Evolutionary conservation across 2,113 vertebrate genomes (phyloP).

Genomic region (Tenrec ecaudatus): DNA sequence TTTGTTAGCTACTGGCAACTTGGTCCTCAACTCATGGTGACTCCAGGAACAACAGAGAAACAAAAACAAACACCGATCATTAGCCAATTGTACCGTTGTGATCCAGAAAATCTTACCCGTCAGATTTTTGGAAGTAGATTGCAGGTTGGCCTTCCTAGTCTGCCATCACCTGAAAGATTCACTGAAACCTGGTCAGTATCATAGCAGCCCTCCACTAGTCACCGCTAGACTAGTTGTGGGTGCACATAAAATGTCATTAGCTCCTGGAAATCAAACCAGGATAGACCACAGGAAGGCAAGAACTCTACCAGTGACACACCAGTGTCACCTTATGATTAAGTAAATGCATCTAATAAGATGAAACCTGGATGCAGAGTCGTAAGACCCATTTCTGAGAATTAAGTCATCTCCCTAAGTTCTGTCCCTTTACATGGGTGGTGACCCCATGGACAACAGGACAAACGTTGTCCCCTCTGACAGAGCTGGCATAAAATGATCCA

Average conservation of each 20-base stretch:
- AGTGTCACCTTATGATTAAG: background rate
- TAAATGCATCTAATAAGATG: constrained; percentile 13
- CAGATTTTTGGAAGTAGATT: background rate
- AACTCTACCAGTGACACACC: background rate
- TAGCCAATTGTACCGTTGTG: background rate
- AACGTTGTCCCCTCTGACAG: too few relatives aligned
- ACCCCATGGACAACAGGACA: too few relatives aligned
- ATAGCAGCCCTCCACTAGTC: background rate
- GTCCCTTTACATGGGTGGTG: background rate
- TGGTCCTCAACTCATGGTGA: background rate
- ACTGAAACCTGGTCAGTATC: background rate
- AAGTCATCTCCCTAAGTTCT: background rate
- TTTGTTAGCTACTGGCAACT: background rate
- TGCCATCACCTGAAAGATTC: background rate
- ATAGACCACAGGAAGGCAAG: background rate
- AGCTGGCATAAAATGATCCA: background rate
- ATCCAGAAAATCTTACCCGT: background rate
- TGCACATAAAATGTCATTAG: background rate
- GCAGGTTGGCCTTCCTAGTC: background rate
- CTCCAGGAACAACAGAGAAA: background rate
- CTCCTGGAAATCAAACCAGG: background rate
- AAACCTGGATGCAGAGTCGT: background rate
- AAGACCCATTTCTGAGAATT: background rate
- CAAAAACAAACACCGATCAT: background rate
- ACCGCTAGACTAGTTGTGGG: background rate